phyloP scores from a whole-genome alignment of 2,888 invertebrate genomes.

The Onchidella celtica region DNA sequence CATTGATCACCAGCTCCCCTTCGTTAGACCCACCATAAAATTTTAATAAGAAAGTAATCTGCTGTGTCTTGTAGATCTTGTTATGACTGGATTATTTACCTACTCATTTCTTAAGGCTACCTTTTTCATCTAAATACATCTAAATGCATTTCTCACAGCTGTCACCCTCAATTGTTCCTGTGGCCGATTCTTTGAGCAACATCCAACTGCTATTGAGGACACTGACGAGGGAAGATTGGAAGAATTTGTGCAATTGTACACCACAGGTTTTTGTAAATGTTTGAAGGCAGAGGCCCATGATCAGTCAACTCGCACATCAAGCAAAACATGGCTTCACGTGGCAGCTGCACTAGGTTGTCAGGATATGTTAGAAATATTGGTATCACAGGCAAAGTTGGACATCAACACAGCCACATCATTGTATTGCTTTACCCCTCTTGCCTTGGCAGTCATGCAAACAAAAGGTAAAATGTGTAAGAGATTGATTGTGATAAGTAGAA shows the following conservation, averaged over 20 bases:
- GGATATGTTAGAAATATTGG: slow-evolving; percentile 47
- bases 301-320: slow-evolving; percentile 22
- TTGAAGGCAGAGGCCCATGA: not conserved
- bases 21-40: too few species aligned
- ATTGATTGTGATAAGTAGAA: too few species aligned
- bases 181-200: slow-evolving; percentile 57
- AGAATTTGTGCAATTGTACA: slow-evolving; percentile 34
- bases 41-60: too few species aligned
- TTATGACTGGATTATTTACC: too few species aligned
- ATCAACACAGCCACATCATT: slow-evolving; percentile 52
- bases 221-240: slow-evolving; percentile 42
- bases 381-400: slow-evolving; percentile 53
- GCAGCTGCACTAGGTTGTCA: slow-evolving; percentile 54
- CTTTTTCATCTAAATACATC: too few species aligned
- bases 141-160: slow-evolving; percentile 47
- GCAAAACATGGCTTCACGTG: slow-evolving; percentile 56
- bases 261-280: slow-evolving; percentile 51
- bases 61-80: too few species aligned
- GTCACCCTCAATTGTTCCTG: slow-evolving; percentile 55
- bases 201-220: slow-evolving; percentile 53
- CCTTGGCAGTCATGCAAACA: slow-evolving; percentile 58
- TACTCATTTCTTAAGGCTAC: too few species aligned
- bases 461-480: slow-evolving; percentile 21
- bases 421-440: slow-evolving; percentile 57
- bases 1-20: too few species aligned